Conservation (phyloP, 2,888 invertebrate genomes). For the Euzetes globulus region DNA sequence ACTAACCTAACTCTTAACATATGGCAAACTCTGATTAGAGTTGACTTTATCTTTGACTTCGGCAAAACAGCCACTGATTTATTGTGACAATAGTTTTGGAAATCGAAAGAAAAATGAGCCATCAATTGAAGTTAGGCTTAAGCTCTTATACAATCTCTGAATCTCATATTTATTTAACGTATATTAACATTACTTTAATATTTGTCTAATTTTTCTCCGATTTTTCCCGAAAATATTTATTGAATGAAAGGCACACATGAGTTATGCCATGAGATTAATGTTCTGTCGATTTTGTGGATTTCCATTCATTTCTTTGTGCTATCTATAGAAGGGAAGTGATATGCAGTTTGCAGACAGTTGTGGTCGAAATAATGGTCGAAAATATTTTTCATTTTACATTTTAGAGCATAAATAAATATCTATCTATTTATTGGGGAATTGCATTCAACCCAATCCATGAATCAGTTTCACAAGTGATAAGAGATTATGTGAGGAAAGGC, state of each 20-base stretch:
- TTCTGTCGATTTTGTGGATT: not conserved
- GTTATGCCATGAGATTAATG: not conserved
- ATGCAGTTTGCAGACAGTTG: not conserved
- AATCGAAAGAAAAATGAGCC: slow-evolving; percentile 17
- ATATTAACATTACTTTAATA: slow-evolving; percentile 12
- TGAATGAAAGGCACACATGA: not conserved
- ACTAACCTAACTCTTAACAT: not conserved
- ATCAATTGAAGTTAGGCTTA: not conserved
- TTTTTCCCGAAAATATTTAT: not conserved
- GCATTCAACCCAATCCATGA: slow-evolving; percentile 18
- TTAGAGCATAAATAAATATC: slow-evolving; percentile 7
- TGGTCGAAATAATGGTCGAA: not conserved
- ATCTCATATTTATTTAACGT: slow-evolving; percentile 3
- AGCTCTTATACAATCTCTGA: not conserved
- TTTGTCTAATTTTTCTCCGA: not conserved
- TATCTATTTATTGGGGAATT: not conserved
- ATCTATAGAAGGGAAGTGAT: not conserved
- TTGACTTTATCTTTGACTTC: not conserved
- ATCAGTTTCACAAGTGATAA: slow-evolving; percentile 15
- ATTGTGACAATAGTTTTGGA: slow-evolving; percentile 9
- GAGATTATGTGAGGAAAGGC: slow-evolving; percentile 25
- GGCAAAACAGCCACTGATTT: slow-evolving; percentile 13
- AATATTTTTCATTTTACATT: not conserved
- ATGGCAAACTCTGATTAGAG: not conserved
- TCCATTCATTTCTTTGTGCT: not conserved